Evolutionary conservation across 2,888 invertebrate genomes (phyloP), one percentile per base, ranked within the genome.

Genomic region (Agriopis leucophaearia): DNA sequence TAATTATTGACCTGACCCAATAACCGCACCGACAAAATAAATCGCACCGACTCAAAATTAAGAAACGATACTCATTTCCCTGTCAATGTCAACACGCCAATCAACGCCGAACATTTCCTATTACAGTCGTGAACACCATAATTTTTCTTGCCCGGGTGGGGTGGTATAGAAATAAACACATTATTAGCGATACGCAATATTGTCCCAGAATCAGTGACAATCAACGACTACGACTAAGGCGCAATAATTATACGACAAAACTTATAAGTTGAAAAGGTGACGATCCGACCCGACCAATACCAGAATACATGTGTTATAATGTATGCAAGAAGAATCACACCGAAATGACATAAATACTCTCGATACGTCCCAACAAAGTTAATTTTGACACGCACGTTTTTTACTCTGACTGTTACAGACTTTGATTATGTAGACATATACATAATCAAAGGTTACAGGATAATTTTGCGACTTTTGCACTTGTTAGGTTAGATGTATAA

Each of bases 171-270:
- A 69, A 69, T 72, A 78, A 77, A 76, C 75, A 80, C 66, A 76
- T 80, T 75, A 74, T 79, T 75, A 75, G 66, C 56, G 72, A 71
- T 69, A 74, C 64, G 47, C 50, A 71, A 76, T 79, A 70, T 69
- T 71, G 61, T 64, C 59, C 57, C 66, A 59, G 35, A 61, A 8
- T 58, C 16, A 48, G 48, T 48, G 16, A 38, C 58, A 48, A 8
- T 48, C 12, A 36, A 12, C 15, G 58, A 58, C 42, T 58, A 13
- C 58, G 16, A 47, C 47, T n/a, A n/a, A n/a, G 8, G n/a, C 48
- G 35, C 27, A 27, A 27, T 27, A 27, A 5, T n/a, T n/a, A n/a
- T n/a, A n/a, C n/a, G n/a, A 27, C 27, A 4, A 27, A 5, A 27
- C 27, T 27, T 3, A 4, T 3, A 27, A 51, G 35, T n/a, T 3